Conservation (phyloP, 1,140 invertebrate species). For the Pteromalus puparum region DNA sequence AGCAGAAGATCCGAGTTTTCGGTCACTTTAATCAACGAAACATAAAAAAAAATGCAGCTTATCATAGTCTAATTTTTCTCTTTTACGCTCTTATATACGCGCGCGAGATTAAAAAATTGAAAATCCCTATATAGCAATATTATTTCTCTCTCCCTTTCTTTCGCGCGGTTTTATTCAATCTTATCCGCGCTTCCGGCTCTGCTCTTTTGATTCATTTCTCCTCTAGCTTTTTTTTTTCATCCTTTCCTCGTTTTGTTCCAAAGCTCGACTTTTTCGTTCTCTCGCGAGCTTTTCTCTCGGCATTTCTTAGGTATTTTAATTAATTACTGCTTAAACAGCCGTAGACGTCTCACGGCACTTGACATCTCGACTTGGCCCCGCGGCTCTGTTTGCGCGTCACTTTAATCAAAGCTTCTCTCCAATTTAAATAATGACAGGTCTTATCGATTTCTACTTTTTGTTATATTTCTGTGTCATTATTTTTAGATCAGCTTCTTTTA, state of each 20-base stretch:
- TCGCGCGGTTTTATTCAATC: constrained; percentile 41
- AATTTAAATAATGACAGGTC: constrained; percentile 37
- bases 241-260: neutral
- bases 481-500: neutral
- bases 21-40: no score
- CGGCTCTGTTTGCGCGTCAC: neutral
- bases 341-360: constrained; percentile 15
- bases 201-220: neutral
- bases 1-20: no score
- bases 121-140: constrained; percentile 32
- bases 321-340: constrained; percentile 44
- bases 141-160: neutral
- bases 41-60: no score
- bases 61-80: no score
- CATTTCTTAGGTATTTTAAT: constrained; percentile 27
- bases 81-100: no score
- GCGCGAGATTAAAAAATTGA: constrained; percentile 45
- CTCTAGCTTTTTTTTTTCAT: neutral
- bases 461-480: neutral
- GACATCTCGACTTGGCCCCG: neutral
- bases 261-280: neutral
- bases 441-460: constrained; percentile 9
- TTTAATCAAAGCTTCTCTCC: constrained; percentile 31
- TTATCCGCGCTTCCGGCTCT: constrained; percentile 31
- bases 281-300: neutral